Conservation (phyloP, 2,888 invertebrate genomes). For the Thereva unica region DNA sequence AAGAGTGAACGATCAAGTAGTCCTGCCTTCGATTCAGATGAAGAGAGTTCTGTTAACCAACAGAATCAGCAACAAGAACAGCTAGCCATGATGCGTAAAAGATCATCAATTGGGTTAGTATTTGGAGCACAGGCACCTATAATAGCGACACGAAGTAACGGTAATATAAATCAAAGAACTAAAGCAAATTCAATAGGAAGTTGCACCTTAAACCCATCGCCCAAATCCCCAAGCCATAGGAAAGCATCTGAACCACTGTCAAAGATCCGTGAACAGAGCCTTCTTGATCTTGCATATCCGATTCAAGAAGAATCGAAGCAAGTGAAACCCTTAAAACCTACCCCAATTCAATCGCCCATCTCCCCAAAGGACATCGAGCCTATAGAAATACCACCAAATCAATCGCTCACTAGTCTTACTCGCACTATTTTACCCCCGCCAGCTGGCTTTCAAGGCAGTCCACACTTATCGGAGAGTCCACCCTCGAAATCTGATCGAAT, state of each 20-base stretch:
- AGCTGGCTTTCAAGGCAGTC: constrained; percentile 72
- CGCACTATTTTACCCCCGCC: constrained; percentile 77
- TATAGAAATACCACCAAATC: constrained; percentile 52
- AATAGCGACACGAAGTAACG: constrained; percentile 53
- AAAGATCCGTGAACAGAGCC: constrained; percentile 39
- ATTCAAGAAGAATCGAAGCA: constrained; percentile 39
- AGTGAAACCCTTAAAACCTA: constrained; percentile 47
- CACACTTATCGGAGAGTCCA: constrained; percentile 65
- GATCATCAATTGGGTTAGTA: constrained; percentile 57
- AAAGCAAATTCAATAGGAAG: constrained; percentile 36
- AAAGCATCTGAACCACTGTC: constrained; percentile 16
- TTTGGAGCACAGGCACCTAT: constrained; percentile 57
- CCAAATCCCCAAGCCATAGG: constrained; percentile 49
- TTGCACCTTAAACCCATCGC: constrained; percentile 50
- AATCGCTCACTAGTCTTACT: constrained; percentile 59
- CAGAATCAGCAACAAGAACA: constrained; percentile 52
- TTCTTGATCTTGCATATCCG: constrained; percentile 36
- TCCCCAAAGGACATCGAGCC: constrained; percentile 52
- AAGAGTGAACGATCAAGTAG: constrained; percentile 86
- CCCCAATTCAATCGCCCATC: constrained; percentile 44
- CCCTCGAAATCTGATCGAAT: constrained; percentile 64
- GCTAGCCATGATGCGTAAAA: constrained; percentile 52
- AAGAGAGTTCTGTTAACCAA: constrained; percentile 74
- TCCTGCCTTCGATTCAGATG: constrained; percentile 92
- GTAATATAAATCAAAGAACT: constrained; percentile 44